A percentile compares a stretch with the other conserved stretches of the same genome.
Evolutionary conservation across 2,888 invertebrate species (phyloP).

Genomic region (Drosophila basisetae): DNA sequence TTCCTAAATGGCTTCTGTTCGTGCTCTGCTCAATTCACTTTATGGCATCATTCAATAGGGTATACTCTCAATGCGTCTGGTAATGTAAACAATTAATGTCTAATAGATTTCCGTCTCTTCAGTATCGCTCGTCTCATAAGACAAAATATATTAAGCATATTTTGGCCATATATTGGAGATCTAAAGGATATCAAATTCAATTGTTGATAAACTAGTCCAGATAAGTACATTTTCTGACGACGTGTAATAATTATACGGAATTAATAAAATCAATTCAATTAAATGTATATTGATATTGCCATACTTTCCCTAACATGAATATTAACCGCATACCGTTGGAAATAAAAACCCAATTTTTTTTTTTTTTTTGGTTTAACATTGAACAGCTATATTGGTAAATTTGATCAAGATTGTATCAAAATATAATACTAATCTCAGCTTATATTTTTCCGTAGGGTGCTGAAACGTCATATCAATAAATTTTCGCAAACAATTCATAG

Average conservation of each 20-base stretch:
- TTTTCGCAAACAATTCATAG: neutral
- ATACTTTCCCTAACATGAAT: too few relatives aligned
- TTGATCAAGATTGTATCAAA: neutral
- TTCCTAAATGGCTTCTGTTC: slow-evolving; percentile 22
- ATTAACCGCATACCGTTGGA: too few relatives aligned
- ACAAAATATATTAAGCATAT: neutral
- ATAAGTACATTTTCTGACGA: neutral
- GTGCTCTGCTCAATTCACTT: slow-evolving; percentile 15
- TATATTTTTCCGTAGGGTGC: neutral
- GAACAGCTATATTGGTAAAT: neutral
- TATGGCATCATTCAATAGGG: neutral
- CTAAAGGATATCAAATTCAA: neutral
- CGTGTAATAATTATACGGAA: neutral
- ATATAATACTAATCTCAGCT: neutral
- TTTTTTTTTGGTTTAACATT: neutral
- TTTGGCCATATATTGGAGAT: neutral
- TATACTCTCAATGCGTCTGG: neutral
- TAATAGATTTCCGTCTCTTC: neutral
- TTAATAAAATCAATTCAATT: neutral
- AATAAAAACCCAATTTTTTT: neutral
- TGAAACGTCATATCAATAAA: neutral
- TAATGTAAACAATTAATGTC: neutral
- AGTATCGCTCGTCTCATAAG: neutral
- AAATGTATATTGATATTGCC: neutral
- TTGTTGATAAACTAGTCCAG: neutral